Percentiles rank a stretch among this genome's conserved stretches.
Evolutionary conservation across 2,888 invertebrate species (phyloP).

Genomic region (Galerucella nymphaeae): DNA sequence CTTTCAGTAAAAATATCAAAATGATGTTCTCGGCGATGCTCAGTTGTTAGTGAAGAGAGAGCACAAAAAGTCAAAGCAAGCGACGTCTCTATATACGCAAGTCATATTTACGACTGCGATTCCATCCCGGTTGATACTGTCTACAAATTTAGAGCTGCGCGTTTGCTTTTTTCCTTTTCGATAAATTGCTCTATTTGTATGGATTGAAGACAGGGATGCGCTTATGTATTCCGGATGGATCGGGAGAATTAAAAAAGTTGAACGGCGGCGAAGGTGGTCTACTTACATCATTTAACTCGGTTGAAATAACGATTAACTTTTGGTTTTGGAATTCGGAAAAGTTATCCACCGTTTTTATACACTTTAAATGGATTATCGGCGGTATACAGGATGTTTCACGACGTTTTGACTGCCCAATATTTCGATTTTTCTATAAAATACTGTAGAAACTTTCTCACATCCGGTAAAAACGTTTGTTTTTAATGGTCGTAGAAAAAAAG

Average conservation of each 20-base stretch:
- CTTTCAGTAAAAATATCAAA: constrained; percentile 47
- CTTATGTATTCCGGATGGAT: constrained; percentile 37
- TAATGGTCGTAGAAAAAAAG: no score
- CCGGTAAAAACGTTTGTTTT: no score
- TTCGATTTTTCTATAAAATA: no score
- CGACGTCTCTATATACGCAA: constrained; percentile 55
- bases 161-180: constrained; percentile 45
- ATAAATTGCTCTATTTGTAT: constrained; percentile 57
- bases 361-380: no score
- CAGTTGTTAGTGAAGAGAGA: constrained; percentile 42
- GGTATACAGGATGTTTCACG: no score
- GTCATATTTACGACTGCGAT: constrained; percentile 53
- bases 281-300: constrained; percentile 30
- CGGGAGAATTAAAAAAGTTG: constrained; percentile 36
- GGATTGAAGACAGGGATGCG: constrained; percentile 46
- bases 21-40: constrained; percentile 46
- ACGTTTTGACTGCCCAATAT: no score
- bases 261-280: constrained; percentile 36
- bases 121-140: constrained; percentile 47
- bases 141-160: constrained; percentile 52
- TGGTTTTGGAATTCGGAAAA: constrained; percentile 3
- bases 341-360: not conserved
- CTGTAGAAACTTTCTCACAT: no score
- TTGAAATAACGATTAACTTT: constrained; percentile 4
- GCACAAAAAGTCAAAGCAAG: constrained; percentile 50